Evolutionary conservation across 2,888 invertebrate species (phyloP), one percentile per base, ranked within the genome.

Genomic region (Phragmatobia fuliginosa): DNA sequence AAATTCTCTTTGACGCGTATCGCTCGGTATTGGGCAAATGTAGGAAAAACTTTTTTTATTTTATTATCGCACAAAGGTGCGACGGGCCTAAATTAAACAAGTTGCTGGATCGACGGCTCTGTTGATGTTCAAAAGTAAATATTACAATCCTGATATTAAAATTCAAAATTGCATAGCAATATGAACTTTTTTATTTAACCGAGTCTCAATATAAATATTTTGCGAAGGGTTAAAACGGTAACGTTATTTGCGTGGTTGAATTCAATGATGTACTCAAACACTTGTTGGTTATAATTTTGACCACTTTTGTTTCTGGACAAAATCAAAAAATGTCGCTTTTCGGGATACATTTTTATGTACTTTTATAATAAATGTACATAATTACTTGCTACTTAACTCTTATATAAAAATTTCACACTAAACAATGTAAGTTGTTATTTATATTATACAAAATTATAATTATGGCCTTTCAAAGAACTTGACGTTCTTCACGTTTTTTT

Each of bases 31-130:
- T 83, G 81, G 78, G 76, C 76, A 82, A 85, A 85, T 83, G 83
- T 85, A 83, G 82, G 81, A 71, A 82, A 85, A 80, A 82, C 75
- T 67, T 83, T 86, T 88, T 87, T 87, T 85, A 87, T 88, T 88
- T 88, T 85, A 87, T 87, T 85, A 87, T 79, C 78, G 78, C 87
- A 88, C 88, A 91, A 89, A 90, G 91, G 90, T 89, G 85, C 84
- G 83, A 83, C 79, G 83, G 80, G 86, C 77, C 85, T 77, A 88
- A 90, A 90, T 90, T 90, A 91, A 90, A 90, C 87, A 88, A 87
- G 86, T 86, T 85, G 79, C 72, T 68, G 80, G 71, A 79, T 81
- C 72, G 79, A 76, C 80, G 73, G 72, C 60, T 64, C 59, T 71
- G 70, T 69, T 76, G 77, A 73, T 78, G 77, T 74, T 67, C 72